Base-by-base conservation (phyloP, 2,888 invertebrate genomes). In the Lamproptera curius region DNA sequence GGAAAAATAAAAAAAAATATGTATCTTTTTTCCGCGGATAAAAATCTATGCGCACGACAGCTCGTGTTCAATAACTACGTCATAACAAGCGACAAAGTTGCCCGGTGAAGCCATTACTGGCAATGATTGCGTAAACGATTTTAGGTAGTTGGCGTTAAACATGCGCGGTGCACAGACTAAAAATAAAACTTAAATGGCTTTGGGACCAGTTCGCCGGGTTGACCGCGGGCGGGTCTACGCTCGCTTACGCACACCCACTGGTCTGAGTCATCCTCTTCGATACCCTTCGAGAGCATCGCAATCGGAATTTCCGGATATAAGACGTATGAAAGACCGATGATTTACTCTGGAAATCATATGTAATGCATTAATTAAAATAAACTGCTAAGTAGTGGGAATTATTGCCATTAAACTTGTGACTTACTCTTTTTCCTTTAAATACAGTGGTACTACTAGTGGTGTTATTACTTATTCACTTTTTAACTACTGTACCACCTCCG, bases 101-200 rank as follows among this genome's bases (percentile, higher is more conserved):
- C 5, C 20, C 4, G 2, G 16, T 13, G 2, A 43, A 35, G 38
- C 35, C 39, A 39, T 39, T 39, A 28, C 16, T 26, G 14, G 26
- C 40, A 36, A 34, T 26, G 34, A 40, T 35, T 43, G 20, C 26
- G 34, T 43, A 48, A 48, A 46, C 36, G 43, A 50, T 17, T 37
- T 53, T 51, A 51, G 52, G 53, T 43, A 47, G 39, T 52, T 55
- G 45, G 42, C 54, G 52, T 53, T 57, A 54, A 42, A 41, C 45
- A 44, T 42, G 44, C 46, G 46, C 43, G 38, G 50, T 50, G 55
- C 52, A 54, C 49, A 33, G 55, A 65, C 63, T 65, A 72, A 73
- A 73, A 75, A 74, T 74, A 73, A 70, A 66, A 69, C 59, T 59
- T 67, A 64, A 63, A 73, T 73, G 66, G 62, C 54, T 57, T 54